Evolutionary conservation across 2,888 invertebrate genomes (phyloP), one percentile per base, ranked within the genome.

Genomic region (Empis stercorea): DNA sequence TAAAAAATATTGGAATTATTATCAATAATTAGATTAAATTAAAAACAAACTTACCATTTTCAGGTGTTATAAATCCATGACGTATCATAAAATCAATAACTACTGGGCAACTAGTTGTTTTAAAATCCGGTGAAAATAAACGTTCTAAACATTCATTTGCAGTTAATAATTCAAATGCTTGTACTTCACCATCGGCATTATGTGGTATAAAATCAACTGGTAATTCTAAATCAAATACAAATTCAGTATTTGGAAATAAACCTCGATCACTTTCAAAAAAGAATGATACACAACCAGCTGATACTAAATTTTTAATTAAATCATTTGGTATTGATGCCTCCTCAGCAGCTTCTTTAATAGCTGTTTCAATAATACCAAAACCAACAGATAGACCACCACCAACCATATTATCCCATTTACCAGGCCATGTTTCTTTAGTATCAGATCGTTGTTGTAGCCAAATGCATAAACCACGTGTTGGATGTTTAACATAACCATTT

Each of bases 401-500:
- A 36, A 92, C 93, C 82, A 95, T 91, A 64, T 92, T 93, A 67
- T 95, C 95, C 84, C 91, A 87, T 71, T 87, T 89, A 37, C 81
- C 88, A 51, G 95, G 94, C 87, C 92, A 95, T 37, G 94, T 94
- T 69, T 88, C 88, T 72, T 95, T 95, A 45, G 85, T 89, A 52
- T 83, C 78, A 55, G 93, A 87, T 59, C 95, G 76, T 63, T 87
- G 86, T 66, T 93, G 94, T 59, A 95, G 74, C 17, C 16, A 39
- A 62, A 92, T 79, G 70, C 88, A 89, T 40, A 92, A 71, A 6
- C 92, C 88, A 67, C 83, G 83, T 44, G 80, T 79, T 32, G 87
- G 87, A 70, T 91, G 85, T 62, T 78, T 79, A 45, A 91, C 84
- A 68, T 87, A 96, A 13, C 94, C 95, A 66, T 91, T 94, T 49